Evolutionary conservation across 2,888 invertebrate species (phyloP).

Genomic region (Calameuta filiformis): DNA sequence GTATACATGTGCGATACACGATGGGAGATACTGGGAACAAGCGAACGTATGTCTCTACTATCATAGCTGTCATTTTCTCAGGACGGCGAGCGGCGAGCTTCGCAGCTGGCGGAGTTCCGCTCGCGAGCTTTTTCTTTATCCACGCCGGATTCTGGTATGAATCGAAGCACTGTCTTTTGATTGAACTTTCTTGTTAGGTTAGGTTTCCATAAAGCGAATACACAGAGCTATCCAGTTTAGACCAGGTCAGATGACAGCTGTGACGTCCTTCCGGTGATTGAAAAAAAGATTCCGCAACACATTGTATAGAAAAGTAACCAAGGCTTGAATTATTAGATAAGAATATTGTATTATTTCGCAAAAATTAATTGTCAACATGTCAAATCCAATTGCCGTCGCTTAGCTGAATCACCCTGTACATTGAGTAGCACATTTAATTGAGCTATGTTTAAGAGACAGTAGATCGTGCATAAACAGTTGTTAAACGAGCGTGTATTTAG

Average conservation of each 20-base stretch:
- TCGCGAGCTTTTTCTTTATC: constrained; percentile 3
- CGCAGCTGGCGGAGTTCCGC: constrained; percentile 32
- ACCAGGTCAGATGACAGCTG: neutral
- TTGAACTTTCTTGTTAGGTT: neutral
- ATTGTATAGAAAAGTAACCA: neutral
- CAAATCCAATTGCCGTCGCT: neutral
- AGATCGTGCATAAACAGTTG: neutral
- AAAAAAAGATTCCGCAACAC: neutral
- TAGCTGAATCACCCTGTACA: neutral
- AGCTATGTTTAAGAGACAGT: neutral
- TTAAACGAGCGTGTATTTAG: neutral
- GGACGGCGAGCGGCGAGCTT: neutral
- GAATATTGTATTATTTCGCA: neutral
- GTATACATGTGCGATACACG: neutral
- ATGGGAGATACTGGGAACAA: constrained; percentile 30
- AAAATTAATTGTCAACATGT: neutral
- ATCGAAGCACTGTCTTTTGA: constrained; percentile 46
- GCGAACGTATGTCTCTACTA: constrained; percentile 35
- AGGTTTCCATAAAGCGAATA: neutral
- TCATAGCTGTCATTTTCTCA: constrained; percentile 16
- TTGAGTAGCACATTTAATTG: neutral
- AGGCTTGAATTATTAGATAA: neutral
- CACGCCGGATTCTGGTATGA: constrained; percentile 36
- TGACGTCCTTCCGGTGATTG: neutral
- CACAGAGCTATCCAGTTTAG: neutral